Conservation (phyloP, 2,888 invertebrate genomes). For the Cantharis rufa region DNA sequence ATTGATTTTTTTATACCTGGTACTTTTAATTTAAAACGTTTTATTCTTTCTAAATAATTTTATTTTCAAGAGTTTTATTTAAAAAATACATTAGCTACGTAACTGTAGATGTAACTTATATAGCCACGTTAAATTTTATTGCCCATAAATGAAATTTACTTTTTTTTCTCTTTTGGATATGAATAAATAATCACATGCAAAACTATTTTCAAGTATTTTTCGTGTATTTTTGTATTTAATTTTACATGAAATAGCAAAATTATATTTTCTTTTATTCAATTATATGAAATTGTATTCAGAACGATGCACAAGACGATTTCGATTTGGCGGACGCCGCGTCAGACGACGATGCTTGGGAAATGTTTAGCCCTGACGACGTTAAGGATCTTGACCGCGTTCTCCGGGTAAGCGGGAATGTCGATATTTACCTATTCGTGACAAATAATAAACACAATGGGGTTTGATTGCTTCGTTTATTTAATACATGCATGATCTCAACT, state of each 20-base stretch:
- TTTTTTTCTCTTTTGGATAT: neutral
- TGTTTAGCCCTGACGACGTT: slow-evolving; percentile 61
- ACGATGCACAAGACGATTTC: slow-evolving; percentile 71
- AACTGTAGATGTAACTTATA: neutral
- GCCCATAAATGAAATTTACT: neutral
- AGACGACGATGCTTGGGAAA: slow-evolving; percentile 66
- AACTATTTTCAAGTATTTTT: neutral
- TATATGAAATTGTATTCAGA: slow-evolving; percentile 59
- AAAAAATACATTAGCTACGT: neutral
- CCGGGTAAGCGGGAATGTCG: slow-evolving; percentile 59
- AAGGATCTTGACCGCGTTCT: slow-evolving; percentile 61
- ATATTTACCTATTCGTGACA: slow-evolving; percentile 21
- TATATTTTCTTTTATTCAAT: neutral
- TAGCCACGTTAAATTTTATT: neutral
- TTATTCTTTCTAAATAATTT: neutral
- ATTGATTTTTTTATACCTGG: neutral
- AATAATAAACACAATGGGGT: slow-evolving; percentile 13
- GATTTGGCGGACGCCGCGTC: slow-evolving; percentile 63
- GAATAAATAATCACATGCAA: neutral
- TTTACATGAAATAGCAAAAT: neutral
- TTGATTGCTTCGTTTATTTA: slow-evolving; percentile 14
- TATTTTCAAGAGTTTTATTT: neutral
- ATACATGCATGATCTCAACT: slow-evolving; percentile 8
- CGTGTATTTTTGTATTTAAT: neutral
- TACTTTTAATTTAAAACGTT: neutral